phyloP scores from a whole-genome alignment of 2,888 invertebrate genomes.

The Willowsia nigromaculata region DNA sequence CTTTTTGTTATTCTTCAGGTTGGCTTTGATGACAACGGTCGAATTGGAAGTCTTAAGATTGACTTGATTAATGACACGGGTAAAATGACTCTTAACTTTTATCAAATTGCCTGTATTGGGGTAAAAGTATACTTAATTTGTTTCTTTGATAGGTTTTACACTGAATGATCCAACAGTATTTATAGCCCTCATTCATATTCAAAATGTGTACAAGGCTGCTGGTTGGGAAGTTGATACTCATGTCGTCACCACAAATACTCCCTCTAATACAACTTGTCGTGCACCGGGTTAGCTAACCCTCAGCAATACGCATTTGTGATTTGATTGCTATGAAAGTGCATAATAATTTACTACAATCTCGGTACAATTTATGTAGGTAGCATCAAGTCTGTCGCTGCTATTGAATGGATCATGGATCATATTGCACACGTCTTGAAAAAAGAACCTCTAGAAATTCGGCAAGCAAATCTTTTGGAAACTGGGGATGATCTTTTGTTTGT shows the following conservation, averaged over 20 bases:
- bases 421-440: constrained; percentile 80
- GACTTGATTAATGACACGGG: constrained; percentile 79
- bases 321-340: no score
- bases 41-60: constrained; percentile 80
- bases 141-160: constrained; percentile 76
- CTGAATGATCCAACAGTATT: constrained; percentile 78
- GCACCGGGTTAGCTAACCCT: constrained; percentile 80
- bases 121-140: no score
- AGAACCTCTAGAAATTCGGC: constrained; percentile 82
- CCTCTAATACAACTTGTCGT: constrained; percentile 79
- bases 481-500: constrained; percentile 57
- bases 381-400: constrained; percentile 80
- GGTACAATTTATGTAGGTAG: constrained; percentile 71
- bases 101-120: not conserved
- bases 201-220: constrained; percentile 79
- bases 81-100: no score
- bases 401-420: constrained; percentile 81
- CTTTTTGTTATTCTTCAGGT: constrained; percentile 53
- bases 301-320: not conserved
- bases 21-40: constrained; percentile 80
- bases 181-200: constrained; percentile 69
- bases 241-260: constrained; percentile 46
- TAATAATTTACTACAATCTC: no score
- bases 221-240: constrained; percentile 80
- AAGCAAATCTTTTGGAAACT: constrained; percentile 82